phyloP scores from a whole-genome alignment of 2,113 vertebrate species.

The Copsychus sechellarum region DNA sequence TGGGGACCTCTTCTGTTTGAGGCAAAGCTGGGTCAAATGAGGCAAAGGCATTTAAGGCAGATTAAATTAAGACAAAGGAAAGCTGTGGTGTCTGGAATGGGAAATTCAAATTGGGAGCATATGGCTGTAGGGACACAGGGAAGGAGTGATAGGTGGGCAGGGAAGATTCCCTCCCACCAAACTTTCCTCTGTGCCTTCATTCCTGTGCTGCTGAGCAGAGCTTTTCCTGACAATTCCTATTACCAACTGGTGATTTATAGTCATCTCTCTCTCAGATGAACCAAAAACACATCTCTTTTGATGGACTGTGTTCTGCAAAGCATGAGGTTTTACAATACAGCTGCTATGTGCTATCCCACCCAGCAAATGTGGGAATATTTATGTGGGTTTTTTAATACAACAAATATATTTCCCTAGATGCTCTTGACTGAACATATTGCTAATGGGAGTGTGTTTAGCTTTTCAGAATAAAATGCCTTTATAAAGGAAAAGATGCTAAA shows the following conservation, averaged over 20 bases:
- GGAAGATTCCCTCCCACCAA: neutral
- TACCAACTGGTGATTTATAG: slow-evolving; percentile 38
- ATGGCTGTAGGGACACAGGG: neutral
- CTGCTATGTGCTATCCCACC: neutral
- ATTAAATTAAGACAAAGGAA: neutral
- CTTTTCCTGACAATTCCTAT: slow-evolving; percentile 28
- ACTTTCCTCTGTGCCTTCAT: neutral
- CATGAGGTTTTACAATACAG: slow-evolving; percentile 23
- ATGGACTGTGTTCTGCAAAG: slow-evolving; percentile 47
- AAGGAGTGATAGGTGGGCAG: neutral
- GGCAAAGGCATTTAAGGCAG: neutral
- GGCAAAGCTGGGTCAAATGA: neutral
- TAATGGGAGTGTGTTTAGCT: neutral
- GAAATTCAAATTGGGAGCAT: neutral
- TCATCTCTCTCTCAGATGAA: slow-evolving; percentile 29
- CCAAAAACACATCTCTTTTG: slow-evolving; percentile 22
- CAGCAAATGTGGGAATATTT: slow-evolving; percentile 32
- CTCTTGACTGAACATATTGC: slow-evolving; percentile 3
- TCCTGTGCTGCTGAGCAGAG: neutral
- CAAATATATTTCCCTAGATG: slow-evolving; percentile 20
- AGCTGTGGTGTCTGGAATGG: neutral
- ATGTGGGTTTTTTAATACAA: neutral
- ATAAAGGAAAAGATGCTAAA: neutral
- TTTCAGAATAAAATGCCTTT: slow-evolving; percentile 4
- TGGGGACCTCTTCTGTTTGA: neutral